Evolutionary conservation across 2,797 vertebrate genomes (phyloP), one percentile per base, ranked within the genome.

Genomic region (Etheostoma perlongum): DNA sequence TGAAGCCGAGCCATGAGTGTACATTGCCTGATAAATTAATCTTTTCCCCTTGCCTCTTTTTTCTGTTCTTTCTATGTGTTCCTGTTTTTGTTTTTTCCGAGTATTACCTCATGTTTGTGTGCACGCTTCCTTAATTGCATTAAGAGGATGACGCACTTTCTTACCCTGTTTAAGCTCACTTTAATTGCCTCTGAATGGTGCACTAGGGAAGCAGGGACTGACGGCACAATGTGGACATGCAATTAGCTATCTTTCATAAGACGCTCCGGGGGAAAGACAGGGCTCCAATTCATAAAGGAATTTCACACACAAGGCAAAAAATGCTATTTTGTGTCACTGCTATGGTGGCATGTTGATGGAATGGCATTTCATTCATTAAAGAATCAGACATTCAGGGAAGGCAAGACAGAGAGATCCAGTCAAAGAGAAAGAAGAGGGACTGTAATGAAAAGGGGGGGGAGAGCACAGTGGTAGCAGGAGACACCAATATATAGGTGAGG

Each of bases 121-220:
- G 89, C 88, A 90, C 89, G 83, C 88, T 84, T 89, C 88, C 89
- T 84, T 95, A 95, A 96, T 96, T 95, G 88, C 92, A 94, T 96
- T 95, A 95, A 94, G 90, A 93, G 91, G 90, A 94, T 96, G 95
- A 95, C 94, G 94, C 94, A 95, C 94, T 94, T 94, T 95, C 92
- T 93, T 95, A 93, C 91, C 92, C 95, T 95, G 94, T 93, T 94
- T 93, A 95, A 95, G 92, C 92, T 95, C 95, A 95, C 92, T 94
- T 93, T 96, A 96, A 95, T 96, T 95, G 94, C 92, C 92, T 93
- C 88, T 95, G 95, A 96, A 95, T 91, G 92, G 92, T 90, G 92
- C 91, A 78, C 94, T 81, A 79, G 91, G 90, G 90, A 89, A 90
- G 88, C 86, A 88, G 88, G 86, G 91, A 88, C 86, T 83, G 87